phyloP scores from a whole-genome alignment of 2,113 vertebrate genomes.

The Rhineura floridana region DNA sequence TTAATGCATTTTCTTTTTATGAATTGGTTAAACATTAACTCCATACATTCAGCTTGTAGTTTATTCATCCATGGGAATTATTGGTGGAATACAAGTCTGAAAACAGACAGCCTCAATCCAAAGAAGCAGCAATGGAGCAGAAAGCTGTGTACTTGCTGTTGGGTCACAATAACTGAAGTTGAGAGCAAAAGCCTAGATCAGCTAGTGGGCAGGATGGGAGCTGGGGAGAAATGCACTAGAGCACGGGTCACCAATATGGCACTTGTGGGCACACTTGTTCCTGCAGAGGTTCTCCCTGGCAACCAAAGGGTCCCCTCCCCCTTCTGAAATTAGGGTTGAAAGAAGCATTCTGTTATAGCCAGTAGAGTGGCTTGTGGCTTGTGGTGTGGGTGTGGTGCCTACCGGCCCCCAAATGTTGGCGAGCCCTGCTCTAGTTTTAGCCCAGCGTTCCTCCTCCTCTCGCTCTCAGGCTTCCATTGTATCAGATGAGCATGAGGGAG shows the following conservation, averaged over 20 bases:
- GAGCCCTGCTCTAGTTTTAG: background rate
- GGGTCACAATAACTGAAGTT: background rate
- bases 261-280: too few species aligned
- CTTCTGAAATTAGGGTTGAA: too few species aligned
- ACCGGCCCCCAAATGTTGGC: too few species aligned
- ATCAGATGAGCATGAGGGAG: background rate
- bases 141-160: background rate
- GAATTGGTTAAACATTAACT: background rate
- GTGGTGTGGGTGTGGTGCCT: too few species aligned
- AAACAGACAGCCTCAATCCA: background rate
- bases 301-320: too few species aligned
- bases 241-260: too few species aligned
- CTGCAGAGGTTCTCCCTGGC: too few species aligned
- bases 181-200: background rate
- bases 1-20: background rate
- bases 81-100: background rate
- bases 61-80: background rate
- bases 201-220: background rate
- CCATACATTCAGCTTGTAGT: background rate
- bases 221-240: background rate
- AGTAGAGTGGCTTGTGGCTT: too few species aligned
- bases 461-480: background rate
- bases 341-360: too few species aligned
- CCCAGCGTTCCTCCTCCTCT: background rate
- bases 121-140: background rate